Evolutionary conservation across 2,797 vertebrate species (phyloP).

Genomic region (Argya squamiceps): DNA sequence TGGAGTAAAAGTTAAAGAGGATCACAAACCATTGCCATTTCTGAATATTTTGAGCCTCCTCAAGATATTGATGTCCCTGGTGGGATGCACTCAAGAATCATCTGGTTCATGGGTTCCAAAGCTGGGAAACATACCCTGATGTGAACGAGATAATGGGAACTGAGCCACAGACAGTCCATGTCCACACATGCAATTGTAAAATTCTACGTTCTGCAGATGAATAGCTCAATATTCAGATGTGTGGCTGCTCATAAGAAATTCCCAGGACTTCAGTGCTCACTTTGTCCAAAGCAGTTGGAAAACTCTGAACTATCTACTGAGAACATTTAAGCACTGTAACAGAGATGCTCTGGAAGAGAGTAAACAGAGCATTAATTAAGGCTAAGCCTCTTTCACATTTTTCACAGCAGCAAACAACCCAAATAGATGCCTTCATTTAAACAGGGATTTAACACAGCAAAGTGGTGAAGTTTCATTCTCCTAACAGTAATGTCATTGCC

Average conservation of each 20-base stretch:
- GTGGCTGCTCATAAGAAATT: neutral
- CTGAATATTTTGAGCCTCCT: neutral
- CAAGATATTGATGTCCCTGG: neutral
- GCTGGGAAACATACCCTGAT: no score
- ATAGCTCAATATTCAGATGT: fast-evolving
- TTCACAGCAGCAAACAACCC: neutral
- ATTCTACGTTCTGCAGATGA: neutral
- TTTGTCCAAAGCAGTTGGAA: neutral
- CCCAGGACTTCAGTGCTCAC: neutral
- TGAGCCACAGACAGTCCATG: neutral
- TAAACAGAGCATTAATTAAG: neutral
- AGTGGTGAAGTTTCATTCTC: neutral
- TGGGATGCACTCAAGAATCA: neutral
- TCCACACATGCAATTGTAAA: neutral
- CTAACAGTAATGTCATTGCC: neutral
- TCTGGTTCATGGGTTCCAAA: neutral
- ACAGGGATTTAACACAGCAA: neutral
- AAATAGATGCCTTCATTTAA: neutral
- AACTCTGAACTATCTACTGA: neutral
- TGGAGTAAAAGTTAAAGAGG: neutral
- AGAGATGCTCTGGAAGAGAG: neutral
- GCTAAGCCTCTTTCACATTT: neutral
- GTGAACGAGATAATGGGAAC: neutral
- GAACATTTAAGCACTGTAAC: neutral
- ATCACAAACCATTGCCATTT: neutral